A percentile compares a stretch with the other conserved stretches of the same genome.
phyloP scores from a whole-genome alignment of 2,113 vertebrate species.

The Hydrolagus affinis region DNA sequence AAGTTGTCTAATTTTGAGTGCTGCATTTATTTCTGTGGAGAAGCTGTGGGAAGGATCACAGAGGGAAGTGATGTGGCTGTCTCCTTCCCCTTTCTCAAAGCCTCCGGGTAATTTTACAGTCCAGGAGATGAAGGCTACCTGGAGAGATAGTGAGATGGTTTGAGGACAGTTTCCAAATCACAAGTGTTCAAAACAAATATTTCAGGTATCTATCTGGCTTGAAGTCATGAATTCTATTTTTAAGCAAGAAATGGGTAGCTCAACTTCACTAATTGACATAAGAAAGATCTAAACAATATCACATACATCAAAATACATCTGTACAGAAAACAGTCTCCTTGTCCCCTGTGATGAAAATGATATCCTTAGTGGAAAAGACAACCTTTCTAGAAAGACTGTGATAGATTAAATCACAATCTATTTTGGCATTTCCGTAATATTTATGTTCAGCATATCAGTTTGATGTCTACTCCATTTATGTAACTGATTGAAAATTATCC shows the following conservation, averaged over 20 bases:
- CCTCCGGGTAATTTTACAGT: neutral
- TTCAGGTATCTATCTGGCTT: neutral
- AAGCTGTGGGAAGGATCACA: neutral
- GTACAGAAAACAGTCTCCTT: neutral
- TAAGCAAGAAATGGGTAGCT: neutral
- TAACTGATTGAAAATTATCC: neutral
- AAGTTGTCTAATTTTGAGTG: neutral
- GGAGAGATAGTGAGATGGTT: neutral
- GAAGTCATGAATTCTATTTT: neutral
- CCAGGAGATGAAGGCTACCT: too few relatives aligned
- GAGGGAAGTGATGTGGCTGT: neutral
- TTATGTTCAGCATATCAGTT: neutral
- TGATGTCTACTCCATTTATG: neutral
- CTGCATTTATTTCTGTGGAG: neutral
- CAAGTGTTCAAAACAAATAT: neutral
- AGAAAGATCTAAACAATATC: neutral
- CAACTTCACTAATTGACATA: neutral
- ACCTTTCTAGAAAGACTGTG: neutral
- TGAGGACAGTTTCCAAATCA: neutral
- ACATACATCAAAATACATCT: too few relatives aligned
- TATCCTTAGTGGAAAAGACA: neutral
- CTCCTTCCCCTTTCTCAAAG: neutral
- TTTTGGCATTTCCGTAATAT: neutral
- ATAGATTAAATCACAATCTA: neutral
- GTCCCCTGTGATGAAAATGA: too few relatives aligned